Evolutionary conservation across 2,888 invertebrate genomes (phyloP), one percentile per base, ranked within the genome.

Genomic region (Dolichopus griseipennis): DNA sequence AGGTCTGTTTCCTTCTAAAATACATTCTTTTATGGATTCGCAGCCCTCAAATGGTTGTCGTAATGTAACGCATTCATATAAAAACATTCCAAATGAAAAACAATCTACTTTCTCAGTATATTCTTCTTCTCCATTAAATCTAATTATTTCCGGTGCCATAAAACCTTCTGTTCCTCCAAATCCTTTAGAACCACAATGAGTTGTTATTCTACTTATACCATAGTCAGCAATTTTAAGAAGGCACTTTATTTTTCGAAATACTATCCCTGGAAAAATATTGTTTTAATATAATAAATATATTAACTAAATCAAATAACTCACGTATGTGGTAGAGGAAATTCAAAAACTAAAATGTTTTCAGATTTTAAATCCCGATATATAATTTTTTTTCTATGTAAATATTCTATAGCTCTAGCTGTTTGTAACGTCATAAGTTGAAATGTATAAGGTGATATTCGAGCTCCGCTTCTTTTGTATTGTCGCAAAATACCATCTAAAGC

Each of bases 21-120:
- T 92, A 75, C 95, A 94, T 76, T 98, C 97, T 79, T 97, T 97
- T 6, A 97, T 94, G 2, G 97, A 95, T 80, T 97, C 97, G 76
- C 96, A 93, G 0, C 95, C 95, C 76, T 97, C 97, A 77, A 97
- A 97, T 0, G 98, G 98, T 77, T 94, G 93, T 65, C 95, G 89
- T 65, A 97, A 84, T 0, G 96, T 95, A 66, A 98, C 83, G 72
- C 98, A 85, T 82, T 99, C 98, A 81, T 97, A 99, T 73, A 98
- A 85, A 77, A 98, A 91, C 97, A 99, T 98, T 21, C 97, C 98
- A 83, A 96, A 98, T 0, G 98, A 98, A 82, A 98, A 99, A 73
- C 97, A 96, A 79, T 99, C 98, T 69, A 97, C 97, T 86, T 98
- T 98, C 77, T 97, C 97, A 0, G 97, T 98, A 75, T 99, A 99